Percentiles rank a stretch among this genome's conserved stretches.
Conservation (phyloP, 2,888 invertebrate species). For the Parnassius mnemosyne region DNA sequence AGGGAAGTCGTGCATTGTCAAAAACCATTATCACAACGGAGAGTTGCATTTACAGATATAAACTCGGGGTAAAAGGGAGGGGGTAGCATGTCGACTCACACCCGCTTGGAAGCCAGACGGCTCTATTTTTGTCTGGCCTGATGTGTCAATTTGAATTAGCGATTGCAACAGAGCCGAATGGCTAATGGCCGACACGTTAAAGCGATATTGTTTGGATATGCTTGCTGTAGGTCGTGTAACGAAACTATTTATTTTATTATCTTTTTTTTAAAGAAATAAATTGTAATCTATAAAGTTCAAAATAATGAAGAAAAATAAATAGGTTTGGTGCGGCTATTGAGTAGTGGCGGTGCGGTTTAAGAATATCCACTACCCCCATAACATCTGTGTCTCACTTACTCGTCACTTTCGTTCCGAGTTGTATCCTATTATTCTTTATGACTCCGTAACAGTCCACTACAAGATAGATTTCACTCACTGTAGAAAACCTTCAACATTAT, state of each 20-base stretch:
- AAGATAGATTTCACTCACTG: no score
- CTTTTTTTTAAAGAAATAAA: not conserved
- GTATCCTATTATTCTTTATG: no score
- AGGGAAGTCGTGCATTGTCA: slow-evolving; percentile 52
- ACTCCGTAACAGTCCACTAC: no score
- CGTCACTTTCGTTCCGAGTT: no score
- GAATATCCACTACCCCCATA: no score
- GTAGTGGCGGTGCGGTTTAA: no score
- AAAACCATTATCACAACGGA: slow-evolving; percentile 61
- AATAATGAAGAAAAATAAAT: not conserved
- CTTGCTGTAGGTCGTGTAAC: slow-evolving; percentile 50
- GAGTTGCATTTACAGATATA: slow-evolving; percentile 43
- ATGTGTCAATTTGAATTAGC: slow-evolving; percentile 78
- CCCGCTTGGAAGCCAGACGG: slow-evolving; percentile 51
- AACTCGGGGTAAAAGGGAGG: slow-evolving; percentile 39
- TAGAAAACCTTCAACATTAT: no score
- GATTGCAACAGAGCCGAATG: slow-evolving; percentile 56
- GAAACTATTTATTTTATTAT: not conserved
- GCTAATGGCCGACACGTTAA: slow-evolving; percentile 39
- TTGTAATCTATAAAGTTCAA: not conserved
- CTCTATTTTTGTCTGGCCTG: slow-evolving; percentile 75
- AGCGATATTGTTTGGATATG: slow-evolving; percentile 36
- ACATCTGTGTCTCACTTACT: no score
- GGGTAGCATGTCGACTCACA: slow-evolving; percentile 35
- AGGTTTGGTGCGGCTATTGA: no score